Percentiles rank a stretch among this genome's conserved stretches.
Conservation (phyloP, 2,888 invertebrate species). For the Spialia ferax region DNA sequence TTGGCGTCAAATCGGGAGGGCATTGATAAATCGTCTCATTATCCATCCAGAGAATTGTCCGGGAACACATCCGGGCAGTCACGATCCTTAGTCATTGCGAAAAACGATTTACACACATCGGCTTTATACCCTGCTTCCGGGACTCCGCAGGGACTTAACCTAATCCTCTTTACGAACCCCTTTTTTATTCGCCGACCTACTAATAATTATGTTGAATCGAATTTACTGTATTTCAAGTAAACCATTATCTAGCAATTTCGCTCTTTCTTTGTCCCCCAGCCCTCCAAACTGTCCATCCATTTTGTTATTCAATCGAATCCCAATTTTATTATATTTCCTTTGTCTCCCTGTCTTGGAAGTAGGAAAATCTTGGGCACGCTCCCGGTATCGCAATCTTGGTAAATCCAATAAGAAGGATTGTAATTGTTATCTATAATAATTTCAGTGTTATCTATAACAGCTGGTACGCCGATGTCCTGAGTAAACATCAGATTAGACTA, state of each 20-base stretch:
- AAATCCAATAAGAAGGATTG: slow-evolving; percentile 6
- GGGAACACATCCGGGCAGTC: slow-evolving; percentile 21
- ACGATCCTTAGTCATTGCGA: slow-evolving; percentile 33
- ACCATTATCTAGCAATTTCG: slow-evolving; percentile 25
- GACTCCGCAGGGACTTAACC: slow-evolving; percentile 34
- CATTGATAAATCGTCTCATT: slow-evolving; percentile 39
- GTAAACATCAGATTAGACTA: slow-evolving; percentile 15
- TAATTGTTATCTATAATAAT: slow-evolving; percentile 1
- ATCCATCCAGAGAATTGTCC: slow-evolving; percentile 24
- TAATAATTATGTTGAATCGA: slow-evolving; percentile 33
- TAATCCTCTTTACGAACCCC: slow-evolving; percentile 36
- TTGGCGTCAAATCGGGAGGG: slow-evolving; percentile 23
- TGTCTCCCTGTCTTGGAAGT: neutral
- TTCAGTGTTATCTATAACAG: neutral
- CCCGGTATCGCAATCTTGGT: neutral
- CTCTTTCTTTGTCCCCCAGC: slow-evolving; percentile 1
- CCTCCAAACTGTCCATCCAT: slow-evolving; percentile 1
- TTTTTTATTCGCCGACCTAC: slow-evolving; percentile 38
- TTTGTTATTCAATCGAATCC: slow-evolving; percentile 9
- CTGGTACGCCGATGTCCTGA: slow-evolving; percentile 4
- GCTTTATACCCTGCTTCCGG: slow-evolving; percentile 32
- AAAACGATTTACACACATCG: slow-evolving; percentile 40
- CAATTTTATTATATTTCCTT: slow-evolving; percentile 16
- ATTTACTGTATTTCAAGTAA: slow-evolving; percentile 30
- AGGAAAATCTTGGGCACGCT: neutral